These are phyloP conservation scores for Gobius niger DNA, from an alignment of 2,113 vertebrate genomes.

Conservation along the genomic window DNA sequence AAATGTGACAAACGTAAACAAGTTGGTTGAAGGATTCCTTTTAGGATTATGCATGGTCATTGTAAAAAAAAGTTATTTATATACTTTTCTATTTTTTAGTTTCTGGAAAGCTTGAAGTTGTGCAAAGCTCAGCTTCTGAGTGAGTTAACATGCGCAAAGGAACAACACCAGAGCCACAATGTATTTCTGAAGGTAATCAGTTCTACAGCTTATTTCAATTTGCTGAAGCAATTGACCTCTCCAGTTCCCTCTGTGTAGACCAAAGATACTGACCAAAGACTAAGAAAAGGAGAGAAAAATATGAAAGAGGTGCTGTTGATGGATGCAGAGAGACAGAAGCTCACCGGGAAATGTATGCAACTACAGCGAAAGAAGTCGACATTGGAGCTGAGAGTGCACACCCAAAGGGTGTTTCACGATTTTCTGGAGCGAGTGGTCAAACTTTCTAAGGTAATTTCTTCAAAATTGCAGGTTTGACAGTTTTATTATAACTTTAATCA, in stretches of 20 bases:
- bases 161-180: slow-evolving; percentile 61
- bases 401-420: slow-evolving; percentile 56
- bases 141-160: slow-evolving; percentile 65
- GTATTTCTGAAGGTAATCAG: slow-evolving; percentile 74
- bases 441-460: slow-evolving; percentile 65
- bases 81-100: slow-evolving; percentile 23
- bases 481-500: background rate
- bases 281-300: slow-evolving; percentile 26
- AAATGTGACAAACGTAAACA: background rate
- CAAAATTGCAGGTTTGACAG: background rate
- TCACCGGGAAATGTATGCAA: slow-evolving; percentile 17
- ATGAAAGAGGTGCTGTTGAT: slow-evolving; percentile 13
- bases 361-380: slow-evolving; percentile 30
- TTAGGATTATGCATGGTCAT: background rate
- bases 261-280: slow-evolving; percentile 54
- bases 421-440: slow-evolving; percentile 79
- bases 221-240: no score
- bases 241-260: slow-evolving; percentile 63
- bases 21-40: background rate
- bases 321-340: slow-evolving; percentile 36
- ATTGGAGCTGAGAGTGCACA: slow-evolving; percentile 42
- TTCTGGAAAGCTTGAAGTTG: slow-evolving; percentile 62
- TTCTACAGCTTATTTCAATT: no score
- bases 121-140: slow-evolving; percentile 52
- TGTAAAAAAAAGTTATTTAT: background rate